Evolutionary conservation across 2,113 vertebrate species (phyloP), one percentile per base, ranked within the genome.

Genomic region (Macquaria ambigua): DNA sequence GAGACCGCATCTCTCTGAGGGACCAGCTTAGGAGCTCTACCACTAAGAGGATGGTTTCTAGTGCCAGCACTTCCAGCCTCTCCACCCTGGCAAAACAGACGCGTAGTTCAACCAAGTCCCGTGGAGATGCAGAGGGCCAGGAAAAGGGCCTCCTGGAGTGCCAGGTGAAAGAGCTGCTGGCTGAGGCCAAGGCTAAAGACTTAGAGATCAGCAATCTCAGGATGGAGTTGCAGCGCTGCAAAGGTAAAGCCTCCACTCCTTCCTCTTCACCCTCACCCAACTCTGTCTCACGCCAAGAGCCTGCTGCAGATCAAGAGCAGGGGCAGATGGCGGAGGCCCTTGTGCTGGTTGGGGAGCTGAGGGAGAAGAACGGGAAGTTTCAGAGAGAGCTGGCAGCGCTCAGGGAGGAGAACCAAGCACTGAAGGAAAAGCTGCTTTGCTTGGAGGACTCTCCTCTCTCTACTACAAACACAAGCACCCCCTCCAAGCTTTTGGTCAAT

Each of bases 111-210:
- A 73, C 94, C 58, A 98, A 97, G 89, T 88, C 96, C 79, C 98
- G 95, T 89, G 94, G 91, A 34, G 98, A 98, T 53, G 92, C 88
- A 59, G 97, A 98, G 58, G 83, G 71, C 1, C 93, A 93, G 58
- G 97, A 98, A 81, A 97, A 90, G 88, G 95, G 96, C 0, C 89
- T 96, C 41, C 94, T 99, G 72, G 98, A 99, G 95, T 93, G 96
- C 84, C 98, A 98, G 84, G 96, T 99, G 67, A 98, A 97, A 86
- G 98, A 98, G 58, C 96, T 99, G 58, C 89, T 99, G 92, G 97
- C 97, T 31, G 98, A 99, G 83, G 97, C 97, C 59, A 99, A 99
- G 88, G 96, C 96, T 0, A 99, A 99, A 95, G 98, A 99, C 80
- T 96, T 95, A 1, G 97, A 99, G 93, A 99, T 99, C 50, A 97